Percentiles rank a stretch among this genome's conserved stretches.
Evolutionary conservation across 2,888 invertebrate species (phyloP).

Genomic region (Ichneumoninae sp.): DNA sequence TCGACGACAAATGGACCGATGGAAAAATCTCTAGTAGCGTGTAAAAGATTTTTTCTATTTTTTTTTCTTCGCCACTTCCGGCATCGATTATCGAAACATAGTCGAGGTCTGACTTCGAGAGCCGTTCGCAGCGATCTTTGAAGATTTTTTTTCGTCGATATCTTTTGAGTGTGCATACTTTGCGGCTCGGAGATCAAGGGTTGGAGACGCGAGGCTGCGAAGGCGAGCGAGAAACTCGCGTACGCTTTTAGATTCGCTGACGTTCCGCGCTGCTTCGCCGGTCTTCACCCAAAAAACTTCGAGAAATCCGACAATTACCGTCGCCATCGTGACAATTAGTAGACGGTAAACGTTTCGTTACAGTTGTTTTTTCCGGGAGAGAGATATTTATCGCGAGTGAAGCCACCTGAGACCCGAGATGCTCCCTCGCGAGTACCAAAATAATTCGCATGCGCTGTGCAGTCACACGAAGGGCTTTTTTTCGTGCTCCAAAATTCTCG

Average conservation of each 20-base stretch:
- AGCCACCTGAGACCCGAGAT: constrained; percentile 49
- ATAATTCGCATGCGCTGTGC: background rate
- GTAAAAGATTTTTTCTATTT: background rate
- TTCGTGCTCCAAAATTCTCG: background rate
- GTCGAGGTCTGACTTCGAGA: constrained; percentile 12
- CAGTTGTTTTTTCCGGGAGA: constrained; percentile 25
- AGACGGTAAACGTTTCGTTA: constrained; percentile 78
- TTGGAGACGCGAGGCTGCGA: constrained; percentile 1
- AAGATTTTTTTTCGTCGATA: background rate
- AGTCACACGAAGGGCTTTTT: background rate
- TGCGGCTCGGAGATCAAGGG: constrained; percentile 36
- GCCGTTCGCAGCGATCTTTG: background rate
- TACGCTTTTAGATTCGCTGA: constrained; percentile 65
- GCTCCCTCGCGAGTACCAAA: background rate
- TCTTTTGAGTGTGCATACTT: background rate
- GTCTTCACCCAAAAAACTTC: constrained; percentile 71
- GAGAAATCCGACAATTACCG: constrained; percentile 80
- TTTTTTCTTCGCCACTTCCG: constrained; percentile 33
- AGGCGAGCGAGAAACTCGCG: constrained; percentile 35
- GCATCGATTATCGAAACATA: constrained; percentile 39
- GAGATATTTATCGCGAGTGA: constrained; percentile 75
- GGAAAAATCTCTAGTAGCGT: background rate
- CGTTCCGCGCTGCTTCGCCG: constrained; percentile 47
- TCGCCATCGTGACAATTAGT: constrained; percentile 82
- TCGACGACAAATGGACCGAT: constrained; percentile 21